phyloP scores from a whole-genome alignment of 2,797 vertebrate species.

The Xerus rutilus region DNA sequence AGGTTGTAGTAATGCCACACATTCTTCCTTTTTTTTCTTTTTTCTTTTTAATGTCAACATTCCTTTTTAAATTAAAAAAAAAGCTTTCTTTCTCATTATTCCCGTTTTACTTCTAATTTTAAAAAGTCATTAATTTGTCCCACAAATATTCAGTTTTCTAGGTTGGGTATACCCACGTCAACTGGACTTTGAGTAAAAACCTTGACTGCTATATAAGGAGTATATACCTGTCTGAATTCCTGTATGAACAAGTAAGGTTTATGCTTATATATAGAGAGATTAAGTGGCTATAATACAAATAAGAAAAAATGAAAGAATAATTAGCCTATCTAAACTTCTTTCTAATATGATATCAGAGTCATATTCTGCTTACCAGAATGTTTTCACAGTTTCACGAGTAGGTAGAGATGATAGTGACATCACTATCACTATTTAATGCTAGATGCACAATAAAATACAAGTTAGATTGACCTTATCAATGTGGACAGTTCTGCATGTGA shows the following conservation, averaged over 20 bases:
- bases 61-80: background rate
- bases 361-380: constrained; percentile 40
- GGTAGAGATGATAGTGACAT: background rate
- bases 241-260: constrained; percentile 70
- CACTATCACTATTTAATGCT: constrained; percentile 47
- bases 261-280: constrained; percentile 69
- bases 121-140: constrained; percentile 76
- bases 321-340: constrained; percentile 55
- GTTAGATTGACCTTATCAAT: background rate
- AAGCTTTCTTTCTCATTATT: background rate
- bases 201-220: constrained; percentile 65
- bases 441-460: constrained; percentile 14
- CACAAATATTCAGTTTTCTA: constrained; percentile 79
- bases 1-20: background rate
- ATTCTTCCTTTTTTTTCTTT: background rate
- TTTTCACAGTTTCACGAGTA: constrained; percentile 25
- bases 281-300: constrained; percentile 73
- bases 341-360: constrained; percentile 65
- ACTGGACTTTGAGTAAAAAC: constrained; percentile 76
- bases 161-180: constrained; percentile 49
- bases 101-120: constrained; percentile 66
- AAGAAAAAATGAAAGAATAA: constrained; percentile 72
- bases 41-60: background rate
- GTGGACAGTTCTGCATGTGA: background rate
- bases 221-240: constrained; percentile 77